These are phyloP conservation scores for Rhagoletis zephyria DNA, from an alignment of 1,140 invertebrate species.

Conservation along the genomic window DNA sequence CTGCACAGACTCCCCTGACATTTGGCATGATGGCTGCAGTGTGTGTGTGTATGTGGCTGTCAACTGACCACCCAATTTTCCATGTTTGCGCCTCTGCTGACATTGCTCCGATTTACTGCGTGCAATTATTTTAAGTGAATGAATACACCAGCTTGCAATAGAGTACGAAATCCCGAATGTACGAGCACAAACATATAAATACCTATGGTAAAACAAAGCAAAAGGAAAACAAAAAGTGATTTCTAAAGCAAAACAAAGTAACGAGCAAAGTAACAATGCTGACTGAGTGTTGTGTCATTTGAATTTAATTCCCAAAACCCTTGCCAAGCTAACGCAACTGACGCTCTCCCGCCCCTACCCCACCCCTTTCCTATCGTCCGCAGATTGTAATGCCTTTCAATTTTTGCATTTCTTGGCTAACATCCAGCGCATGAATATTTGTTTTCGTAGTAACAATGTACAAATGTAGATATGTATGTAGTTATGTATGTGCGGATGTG, in stretches of 20 bases:
- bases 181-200: too few species aligned
- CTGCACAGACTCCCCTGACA: constrained; percentile 10
- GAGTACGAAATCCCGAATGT: not conserved
- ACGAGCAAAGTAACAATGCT: constrained; percentile 1
- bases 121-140: constrained; percentile 49
- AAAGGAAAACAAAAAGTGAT: not conserved
- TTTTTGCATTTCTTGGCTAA: constrained; percentile 17
- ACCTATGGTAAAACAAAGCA: not conserved
- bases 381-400: not conserved
- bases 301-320: constrained; percentile 51
- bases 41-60: not conserved
- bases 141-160: not conserved
- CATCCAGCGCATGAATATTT: not conserved
- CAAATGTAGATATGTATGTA: not conserved
- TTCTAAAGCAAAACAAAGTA: not conserved
- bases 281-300: constrained; percentile 28
- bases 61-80: constrained; percentile 19
- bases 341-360: not conserved
- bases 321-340: not conserved
- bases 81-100: constrained; percentile 8
- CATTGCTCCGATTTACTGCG: constrained; percentile 36
- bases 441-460: not conserved
- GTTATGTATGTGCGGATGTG: not conserved
- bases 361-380: not conserved
- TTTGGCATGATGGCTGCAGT: not conserved